Evolutionary conservation across 1,140 invertebrate species (phyloP).

Genomic region (Hyposmocoma kahamanoa): DNA sequence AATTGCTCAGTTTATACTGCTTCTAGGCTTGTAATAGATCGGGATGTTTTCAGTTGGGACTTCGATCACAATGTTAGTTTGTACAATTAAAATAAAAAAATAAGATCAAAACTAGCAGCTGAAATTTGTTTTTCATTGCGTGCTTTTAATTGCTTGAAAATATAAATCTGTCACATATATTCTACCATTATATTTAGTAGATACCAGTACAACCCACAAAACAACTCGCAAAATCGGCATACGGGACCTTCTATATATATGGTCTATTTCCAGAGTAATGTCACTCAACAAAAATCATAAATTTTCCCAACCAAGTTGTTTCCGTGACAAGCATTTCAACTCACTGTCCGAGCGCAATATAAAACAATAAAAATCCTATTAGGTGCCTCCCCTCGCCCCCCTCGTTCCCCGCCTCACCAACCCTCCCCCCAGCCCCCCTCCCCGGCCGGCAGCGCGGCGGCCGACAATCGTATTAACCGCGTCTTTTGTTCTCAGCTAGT

Average conservation of each 20-base stretch:
- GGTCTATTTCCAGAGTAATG: neutral
- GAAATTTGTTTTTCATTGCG: no score
- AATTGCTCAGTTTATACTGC: conserved; percentile 17
- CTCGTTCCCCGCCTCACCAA: no score
- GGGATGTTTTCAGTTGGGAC: neutral
- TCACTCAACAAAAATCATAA: neutral
- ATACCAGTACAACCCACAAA: neutral
- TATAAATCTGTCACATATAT: neutral
- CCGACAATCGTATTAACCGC: conserved; percentile 11
- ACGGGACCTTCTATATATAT: neutral
- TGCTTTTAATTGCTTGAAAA: no score
- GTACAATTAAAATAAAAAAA: no score
- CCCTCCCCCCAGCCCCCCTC: neutral
- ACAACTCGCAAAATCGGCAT: neutral
- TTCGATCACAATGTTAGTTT: neutral
- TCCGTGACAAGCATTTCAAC: neutral
- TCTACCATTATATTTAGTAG: neutral
- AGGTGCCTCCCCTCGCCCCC: no score
- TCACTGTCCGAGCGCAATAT: conserved; percentile 14
- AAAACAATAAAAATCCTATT: conserved; percentile 27
- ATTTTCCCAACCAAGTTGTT: neutral
- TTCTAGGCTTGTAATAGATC: neutral
- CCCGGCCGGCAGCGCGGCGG: neutral
- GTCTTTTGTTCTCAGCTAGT: conserved; percentile 11
- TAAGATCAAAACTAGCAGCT: no score